Base-by-base conservation (phyloP, 2,113 vertebrate species). In the human region DNA sequence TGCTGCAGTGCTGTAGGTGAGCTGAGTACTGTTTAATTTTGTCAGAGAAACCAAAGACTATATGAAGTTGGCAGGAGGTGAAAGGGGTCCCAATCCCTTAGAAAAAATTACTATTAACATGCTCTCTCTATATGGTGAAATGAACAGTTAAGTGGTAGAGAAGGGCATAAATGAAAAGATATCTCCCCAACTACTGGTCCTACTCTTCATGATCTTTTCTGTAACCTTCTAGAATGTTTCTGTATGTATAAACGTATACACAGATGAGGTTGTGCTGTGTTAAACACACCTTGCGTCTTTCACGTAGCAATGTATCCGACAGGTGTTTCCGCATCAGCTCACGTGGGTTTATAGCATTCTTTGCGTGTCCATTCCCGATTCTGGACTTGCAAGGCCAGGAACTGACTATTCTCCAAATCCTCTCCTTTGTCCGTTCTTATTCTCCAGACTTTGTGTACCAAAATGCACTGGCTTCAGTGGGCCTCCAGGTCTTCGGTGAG, bases 381-480 rank as follows among this genome's bases (percentile, higher is more conserved):
- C 91, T n/a, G 5, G 48, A 18, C 59, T 43, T 43, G 52, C 30
- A 25, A 8, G 11, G n/a, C 66, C 55, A 3, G 79, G 59, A 88
- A 16, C 88, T 93, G 84, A 82, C 82, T 64, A 9, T 90, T 88
- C 85, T 66, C 95, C 97, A 96, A 87, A 96, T 78, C 30, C 93
- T 96, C 93, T 81, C 66, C 94, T 96, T 48, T 97, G 70, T 91
- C 97, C 96, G 0, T 94, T 98, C 97, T 96, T 92, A 10, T 97
- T 94, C 61, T 64, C 61, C 61, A 64, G 61, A 64, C 61, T 64
- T 27, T 64, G 87, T 97, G 95, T 93, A 97, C 98, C 98, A 98
- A 94, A 98, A 84, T 55, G 66, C 97, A 94, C 64, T 98, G 98
- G 94, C 98, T 97, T 87, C 97, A 93, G 93, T 95, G 98, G 95